A percentile compares a stretch with the other conserved stretches of the same genome.
These are phyloP conservation scores for Tetranychus piercei DNA, from an alignment of 2,888 invertebrate species.

Conservation along the genomic window DNA sequence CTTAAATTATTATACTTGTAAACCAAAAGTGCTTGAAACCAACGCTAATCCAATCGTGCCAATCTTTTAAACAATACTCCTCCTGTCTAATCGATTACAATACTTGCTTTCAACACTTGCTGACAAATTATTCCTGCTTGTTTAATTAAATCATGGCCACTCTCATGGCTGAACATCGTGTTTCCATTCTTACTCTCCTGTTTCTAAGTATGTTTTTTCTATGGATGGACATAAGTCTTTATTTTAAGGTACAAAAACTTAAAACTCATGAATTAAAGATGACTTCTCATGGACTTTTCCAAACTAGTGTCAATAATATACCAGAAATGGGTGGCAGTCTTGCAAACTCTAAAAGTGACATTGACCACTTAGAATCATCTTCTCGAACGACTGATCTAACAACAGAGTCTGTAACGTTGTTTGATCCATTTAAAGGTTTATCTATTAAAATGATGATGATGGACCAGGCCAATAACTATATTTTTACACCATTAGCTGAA, in stretches of 20 bases:
- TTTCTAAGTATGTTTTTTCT: slow-evolving; percentile 24
- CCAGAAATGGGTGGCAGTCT: background rate
- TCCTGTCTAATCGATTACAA: background rate
- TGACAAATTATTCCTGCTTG: background rate
- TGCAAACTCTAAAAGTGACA: background rate
- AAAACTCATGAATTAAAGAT: slow-evolving; percentile 39
- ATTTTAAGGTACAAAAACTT: slow-evolving; percentile 24
- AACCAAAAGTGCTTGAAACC: no score
- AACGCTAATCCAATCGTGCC: no score
- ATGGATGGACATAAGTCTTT: slow-evolving; percentile 27
- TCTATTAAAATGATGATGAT: slow-evolving; percentile 63
- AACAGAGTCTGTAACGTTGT: slow-evolving; percentile 17
- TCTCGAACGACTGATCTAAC: background rate
- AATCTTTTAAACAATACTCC: no score
- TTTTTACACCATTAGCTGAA: slow-evolving; percentile 59
- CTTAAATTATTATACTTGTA: no score
- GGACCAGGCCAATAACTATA: slow-evolving; percentile 63
- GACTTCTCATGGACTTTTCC: background rate
- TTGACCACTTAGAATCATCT: background rate
- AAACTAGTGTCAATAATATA: background rate
- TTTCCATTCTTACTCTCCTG: slow-evolving; percentile 17
- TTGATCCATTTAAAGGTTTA: slow-evolving; percentile 36
- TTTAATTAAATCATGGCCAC: slow-evolving; percentile 6
- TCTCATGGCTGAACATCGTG: slow-evolving; percentile 9
- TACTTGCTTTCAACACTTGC: background rate